Conservation (phyloP, 2,888 invertebrate genomes). For the Polia nebulosa region DNA sequence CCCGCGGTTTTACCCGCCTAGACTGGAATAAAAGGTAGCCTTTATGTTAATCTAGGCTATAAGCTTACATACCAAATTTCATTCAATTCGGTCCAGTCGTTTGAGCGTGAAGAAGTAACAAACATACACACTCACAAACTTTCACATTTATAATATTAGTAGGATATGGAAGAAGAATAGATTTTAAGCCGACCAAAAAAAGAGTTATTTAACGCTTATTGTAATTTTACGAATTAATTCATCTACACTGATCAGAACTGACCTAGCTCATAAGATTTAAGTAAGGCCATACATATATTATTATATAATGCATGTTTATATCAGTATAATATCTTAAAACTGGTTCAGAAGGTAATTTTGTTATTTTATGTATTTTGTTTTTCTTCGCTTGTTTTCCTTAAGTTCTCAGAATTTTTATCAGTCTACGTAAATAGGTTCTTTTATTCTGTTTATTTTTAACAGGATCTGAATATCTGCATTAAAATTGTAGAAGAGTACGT, state of each 20-base stretch:
- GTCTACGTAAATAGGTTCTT: not conserved
- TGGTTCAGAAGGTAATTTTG: slow-evolving; percentile 8
- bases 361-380: slow-evolving; percentile 29
- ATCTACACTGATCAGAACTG: slow-evolving; percentile 24
- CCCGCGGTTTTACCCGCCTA: too few species aligned
- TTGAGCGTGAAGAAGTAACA: too few species aligned
- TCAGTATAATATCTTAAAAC: slow-evolving; percentile 11
- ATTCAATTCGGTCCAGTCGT: too few species aligned
- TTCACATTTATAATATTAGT: too few species aligned
- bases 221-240: not conserved
- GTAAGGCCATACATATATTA: not conserved
- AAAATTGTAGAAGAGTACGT: not conserved
- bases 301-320: slow-evolving; percentile 23
- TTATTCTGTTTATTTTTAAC: not conserved
- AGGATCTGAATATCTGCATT: not conserved
- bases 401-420: slow-evolving; percentile 6
- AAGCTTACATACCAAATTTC: too few species aligned
- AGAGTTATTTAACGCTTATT: too few species aligned
- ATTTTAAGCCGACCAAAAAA: too few species aligned
- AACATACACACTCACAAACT: too few species aligned
- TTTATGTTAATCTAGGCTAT: too few species aligned
- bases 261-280: slow-evolving; percentile 30
- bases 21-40: too few species aligned
- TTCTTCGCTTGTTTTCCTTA: slow-evolving; percentile 30
- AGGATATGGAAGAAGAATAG: too few species aligned